These are phyloP conservation scores for Ptilorrhoa leucosticta DNA, from an alignment of 2,113 vertebrate genomes.

Conservation along the genomic window DNA sequence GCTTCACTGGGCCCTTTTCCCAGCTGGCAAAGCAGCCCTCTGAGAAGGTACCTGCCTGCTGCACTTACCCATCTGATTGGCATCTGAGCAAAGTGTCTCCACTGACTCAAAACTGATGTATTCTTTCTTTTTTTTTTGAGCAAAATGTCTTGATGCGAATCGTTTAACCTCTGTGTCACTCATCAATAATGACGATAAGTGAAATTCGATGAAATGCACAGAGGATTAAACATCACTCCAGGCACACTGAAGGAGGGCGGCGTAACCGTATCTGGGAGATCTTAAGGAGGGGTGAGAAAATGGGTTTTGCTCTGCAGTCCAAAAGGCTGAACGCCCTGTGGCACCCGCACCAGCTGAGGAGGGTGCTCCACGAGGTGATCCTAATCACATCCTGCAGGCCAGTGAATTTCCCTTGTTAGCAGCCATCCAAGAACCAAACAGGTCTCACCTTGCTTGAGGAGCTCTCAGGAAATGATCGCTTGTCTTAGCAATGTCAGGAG, in stretches of 20 bases:
- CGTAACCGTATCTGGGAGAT: not conserved
- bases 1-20: not conserved
- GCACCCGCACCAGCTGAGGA: not conserved
- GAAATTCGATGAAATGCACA: slow-evolving; percentile 32
- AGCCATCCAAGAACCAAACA: not conserved
- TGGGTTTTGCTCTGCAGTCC: not conserved
- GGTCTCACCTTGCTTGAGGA: slow-evolving; percentile 1
- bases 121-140: not conserved
- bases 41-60: not conserved
- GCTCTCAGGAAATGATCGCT: not conserved
- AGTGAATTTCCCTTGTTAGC: not conserved
- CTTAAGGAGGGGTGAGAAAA: slow-evolving; percentile 14
- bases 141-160: not conserved
- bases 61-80: not conserved
- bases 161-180: slow-evolving; percentile 52
- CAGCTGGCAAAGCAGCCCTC: not conserved
- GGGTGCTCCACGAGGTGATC: not conserved
- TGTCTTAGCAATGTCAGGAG: slow-evolving; percentile 33
- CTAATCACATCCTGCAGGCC: not conserved
- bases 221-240: slow-evolving; percentile 55
- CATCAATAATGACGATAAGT: slow-evolving; percentile 58
- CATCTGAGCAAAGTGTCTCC: not conserved
- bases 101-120: not conserved
- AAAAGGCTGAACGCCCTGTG: not conserved
- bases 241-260: not conserved